Conservation (phyloP, 2,113 vertebrate species). For the Plestiodon gilberti region DNA sequence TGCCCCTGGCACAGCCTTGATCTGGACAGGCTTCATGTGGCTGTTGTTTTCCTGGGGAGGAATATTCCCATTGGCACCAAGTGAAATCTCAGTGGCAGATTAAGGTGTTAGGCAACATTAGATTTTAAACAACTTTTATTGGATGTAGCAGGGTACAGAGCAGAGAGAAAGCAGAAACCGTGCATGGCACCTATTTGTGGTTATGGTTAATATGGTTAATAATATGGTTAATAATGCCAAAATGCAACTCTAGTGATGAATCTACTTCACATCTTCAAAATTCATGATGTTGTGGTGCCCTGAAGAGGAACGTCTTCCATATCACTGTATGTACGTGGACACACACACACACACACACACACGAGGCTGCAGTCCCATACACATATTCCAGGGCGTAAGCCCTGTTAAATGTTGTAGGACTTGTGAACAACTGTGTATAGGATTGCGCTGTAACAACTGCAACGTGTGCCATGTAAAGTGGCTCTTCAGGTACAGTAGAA, state of each 20-base stretch:
- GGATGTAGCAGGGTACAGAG: background rate
- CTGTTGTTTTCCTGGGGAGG: too few species aligned
- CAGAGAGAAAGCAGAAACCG: background rate
- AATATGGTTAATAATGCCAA: background rate
- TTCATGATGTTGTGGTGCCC: background rate
- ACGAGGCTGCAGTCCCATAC: too few species aligned
- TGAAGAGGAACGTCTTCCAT: too few species aligned
- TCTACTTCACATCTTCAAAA: background rate
- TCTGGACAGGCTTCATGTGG: too few species aligned
- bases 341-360: background rate
- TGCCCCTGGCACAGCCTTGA: too few species aligned
- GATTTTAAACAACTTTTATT: background rate
- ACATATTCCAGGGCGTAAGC: too few species aligned
- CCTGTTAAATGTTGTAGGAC: too few species aligned
- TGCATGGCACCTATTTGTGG: background rate
- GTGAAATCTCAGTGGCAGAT: too few species aligned
- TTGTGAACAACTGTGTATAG: too few species aligned
- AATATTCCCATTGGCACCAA: too few species aligned
- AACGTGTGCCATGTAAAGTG: background rate
- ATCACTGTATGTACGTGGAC: too few species aligned
- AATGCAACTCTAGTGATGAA: background rate
- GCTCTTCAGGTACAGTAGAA: too few species aligned
- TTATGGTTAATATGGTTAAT: background rate
- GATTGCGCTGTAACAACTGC: background rate
- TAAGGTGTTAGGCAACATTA: background rate